These are phyloP conservation scores for Amazonetta brasiliensis DNA, from an alignment of 2,797 vertebrate genomes.

Conservation along the genomic window DNA sequence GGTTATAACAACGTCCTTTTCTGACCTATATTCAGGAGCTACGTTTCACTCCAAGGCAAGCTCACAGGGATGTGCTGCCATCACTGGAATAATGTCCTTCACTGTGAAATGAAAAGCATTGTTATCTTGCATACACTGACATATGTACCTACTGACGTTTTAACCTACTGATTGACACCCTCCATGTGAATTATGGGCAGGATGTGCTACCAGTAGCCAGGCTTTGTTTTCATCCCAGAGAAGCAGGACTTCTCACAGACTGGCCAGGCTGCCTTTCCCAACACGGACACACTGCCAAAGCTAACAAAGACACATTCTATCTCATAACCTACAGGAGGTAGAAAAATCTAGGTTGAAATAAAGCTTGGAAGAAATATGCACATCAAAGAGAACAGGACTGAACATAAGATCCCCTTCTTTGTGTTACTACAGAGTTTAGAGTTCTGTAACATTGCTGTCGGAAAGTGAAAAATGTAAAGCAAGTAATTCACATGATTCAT, in stretches of 20 bases:
- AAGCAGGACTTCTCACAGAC: not conserved
- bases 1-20: conserved; percentile 59
- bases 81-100: not conserved
- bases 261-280: not conserved
- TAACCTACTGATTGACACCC: not conserved
- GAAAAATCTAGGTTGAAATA: not conserved
- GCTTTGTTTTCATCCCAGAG: not conserved
- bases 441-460: not conserved
- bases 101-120: not conserved
- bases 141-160: not conserved
- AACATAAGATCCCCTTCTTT: not conserved
- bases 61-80: not conserved
- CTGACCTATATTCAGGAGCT: conserved; percentile 55
- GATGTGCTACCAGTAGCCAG: not conserved
- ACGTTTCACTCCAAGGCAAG: not conserved
- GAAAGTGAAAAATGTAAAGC: not conserved
- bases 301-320: not conserved
- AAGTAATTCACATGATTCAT: conserved; percentile 8
- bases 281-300: not conserved
- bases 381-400: not conserved
- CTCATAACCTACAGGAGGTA: not conserved
- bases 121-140: fast-evolving
- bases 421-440: not conserved
- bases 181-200: not conserved
- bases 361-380: not conserved